Evolutionary conservation across 2,113 vertebrate species (phyloP).

Genomic region (Cebus imitator): DNA sequence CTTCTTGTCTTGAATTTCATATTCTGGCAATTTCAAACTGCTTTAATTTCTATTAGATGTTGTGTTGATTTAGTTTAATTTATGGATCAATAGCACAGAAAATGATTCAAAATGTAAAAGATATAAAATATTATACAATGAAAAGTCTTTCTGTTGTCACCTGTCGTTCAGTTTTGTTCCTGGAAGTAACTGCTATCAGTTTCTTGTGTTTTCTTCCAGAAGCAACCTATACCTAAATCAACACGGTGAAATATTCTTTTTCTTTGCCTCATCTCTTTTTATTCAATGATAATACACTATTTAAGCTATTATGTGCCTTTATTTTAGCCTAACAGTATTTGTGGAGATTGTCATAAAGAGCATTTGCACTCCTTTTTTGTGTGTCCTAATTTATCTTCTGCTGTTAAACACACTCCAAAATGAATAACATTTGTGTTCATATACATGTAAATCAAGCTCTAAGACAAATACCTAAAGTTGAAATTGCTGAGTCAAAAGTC

Average conservation of each 20-base stretch:
- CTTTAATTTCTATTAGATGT: not conserved
- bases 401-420: not conserved
- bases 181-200: not conserved
- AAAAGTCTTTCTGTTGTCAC: not conserved
- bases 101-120: not conserved
- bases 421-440: not conserved
- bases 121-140: not conserved
- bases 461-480: not conserved
- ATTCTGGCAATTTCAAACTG: not conserved
- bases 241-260: not conserved
- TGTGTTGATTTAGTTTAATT: not conserved
- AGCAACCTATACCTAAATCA: not conserved
- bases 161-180: not conserved
- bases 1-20: not conserved
- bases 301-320: not conserved
- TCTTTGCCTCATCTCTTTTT: not conserved
- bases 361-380: not conserved
- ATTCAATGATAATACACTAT: not conserved
- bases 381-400: not conserved
- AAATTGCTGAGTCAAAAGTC: not conserved
- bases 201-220: constrained; percentile 36
- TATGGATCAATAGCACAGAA: not conserved
- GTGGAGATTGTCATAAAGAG: not conserved
- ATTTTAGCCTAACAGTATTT: not conserved
- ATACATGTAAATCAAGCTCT: not conserved